Base-by-base conservation (phyloP, 2,113 vertebrate genomes). In the Lasiurus cinereus region DNA sequence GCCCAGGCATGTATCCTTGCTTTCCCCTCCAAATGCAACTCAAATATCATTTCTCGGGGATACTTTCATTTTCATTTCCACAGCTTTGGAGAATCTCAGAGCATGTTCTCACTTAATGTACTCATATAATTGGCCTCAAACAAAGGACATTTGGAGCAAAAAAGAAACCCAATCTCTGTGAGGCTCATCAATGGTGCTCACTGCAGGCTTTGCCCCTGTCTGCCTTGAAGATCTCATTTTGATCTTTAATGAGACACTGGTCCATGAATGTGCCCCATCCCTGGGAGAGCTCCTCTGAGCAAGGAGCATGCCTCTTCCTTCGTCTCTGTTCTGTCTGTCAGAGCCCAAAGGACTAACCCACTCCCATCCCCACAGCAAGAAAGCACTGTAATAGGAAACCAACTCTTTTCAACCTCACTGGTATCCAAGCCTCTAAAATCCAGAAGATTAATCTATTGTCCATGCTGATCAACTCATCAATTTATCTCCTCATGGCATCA, bases 1-100 rank as follows among this genome's bases (percentile, higher is more conserved):
- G 2, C 24, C 27, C 16, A 4, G 27, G 15, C n/a, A 13, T 4
- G n/a, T 21, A 8, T 18, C 19, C 7, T 2, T 6, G 0, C 12
- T 12, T 18, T 13, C 21, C 22, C 43, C 52, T 82, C 59, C 43
- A 67, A 21, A 8, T 31, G 11, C 19, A 74, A 77, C 27, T 52
- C 88, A 80, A 66, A 33, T 16, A 16, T 6, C 39, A 46, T 48
- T 29, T 9, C 64, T 18, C 0, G 0, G 12, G 10, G 31, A 72
- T 29, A 16, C 24, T 79, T 52, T 66, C 10, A 67, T 27, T 48
- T 80, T 80, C 59, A 74, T 29, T 16, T 33, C 33, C 27, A 79
- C 29, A 43, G 78, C 46, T n/a, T 8, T 74, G 18, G 72, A 83
- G 24, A 36, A 50, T 93, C 62, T 56, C 36, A 19, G 10, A 43